Conservation (phyloP, 2,797 vertebrate genomes). For the Zalophus californianus region DNA sequence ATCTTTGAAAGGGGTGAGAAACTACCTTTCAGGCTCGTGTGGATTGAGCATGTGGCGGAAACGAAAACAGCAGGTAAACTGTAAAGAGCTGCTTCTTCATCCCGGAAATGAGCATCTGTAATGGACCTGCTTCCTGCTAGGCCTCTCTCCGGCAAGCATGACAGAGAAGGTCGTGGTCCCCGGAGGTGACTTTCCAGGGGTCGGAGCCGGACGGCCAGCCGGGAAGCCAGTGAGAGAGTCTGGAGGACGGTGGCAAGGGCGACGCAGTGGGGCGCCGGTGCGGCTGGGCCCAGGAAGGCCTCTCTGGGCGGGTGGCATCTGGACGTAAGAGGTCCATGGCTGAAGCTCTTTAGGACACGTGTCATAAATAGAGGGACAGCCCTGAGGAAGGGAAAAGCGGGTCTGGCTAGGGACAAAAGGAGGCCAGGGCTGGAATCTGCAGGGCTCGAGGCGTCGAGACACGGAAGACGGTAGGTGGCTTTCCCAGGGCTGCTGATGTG, state of each 20-base stretch:
- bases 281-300: not conserved
- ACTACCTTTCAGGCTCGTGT: not conserved
- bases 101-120: accelerated
- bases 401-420: not conserved
- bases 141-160: not conserved
- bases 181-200: too few species aligned
- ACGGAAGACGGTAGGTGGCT: not conserved
- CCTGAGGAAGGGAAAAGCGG: not conserved
- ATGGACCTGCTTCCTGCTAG: not conserved
- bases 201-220: accelerated
- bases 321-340: not conserved
- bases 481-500: accelerated
- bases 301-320: not conserved
- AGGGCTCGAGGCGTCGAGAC: not conserved
- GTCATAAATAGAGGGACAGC: not conserved
- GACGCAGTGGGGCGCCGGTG: accelerated
- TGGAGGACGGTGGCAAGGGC: accelerated
- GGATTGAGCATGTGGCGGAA: accelerated
- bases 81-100: accelerated
- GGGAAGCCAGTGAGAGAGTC: not conserved
- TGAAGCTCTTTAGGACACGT: not conserved
- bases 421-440: not conserved
- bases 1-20: accelerated
- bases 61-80: accelerated
- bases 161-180: not conserved